These are phyloP conservation scores for Rhysida immarginata DNA, from an alignment of 1,140 invertebrate species.

Conservation along the genomic window DNA sequence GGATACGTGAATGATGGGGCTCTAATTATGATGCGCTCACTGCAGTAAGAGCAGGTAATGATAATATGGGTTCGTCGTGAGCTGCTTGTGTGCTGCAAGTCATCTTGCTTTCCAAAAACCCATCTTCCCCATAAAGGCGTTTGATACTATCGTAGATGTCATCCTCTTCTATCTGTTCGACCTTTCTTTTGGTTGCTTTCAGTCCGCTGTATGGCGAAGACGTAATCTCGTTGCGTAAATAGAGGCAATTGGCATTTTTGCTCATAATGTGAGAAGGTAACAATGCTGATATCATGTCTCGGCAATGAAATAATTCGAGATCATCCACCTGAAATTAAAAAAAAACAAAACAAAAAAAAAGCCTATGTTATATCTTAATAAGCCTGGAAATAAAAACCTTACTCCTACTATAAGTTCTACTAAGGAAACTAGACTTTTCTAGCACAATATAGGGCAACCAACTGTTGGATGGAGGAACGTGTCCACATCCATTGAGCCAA, in stretches of 20 bases:
- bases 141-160: slow-evolving; percentile 30
- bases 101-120: background rate
- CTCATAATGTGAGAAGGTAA: slow-evolving; percentile 11
- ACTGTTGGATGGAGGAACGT: too few relatives aligned
- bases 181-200: slow-evolving; percentile 14
- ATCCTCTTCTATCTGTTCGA: slow-evolving; percentile 16
- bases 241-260: background rate
- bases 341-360: slow-evolving; percentile 7
- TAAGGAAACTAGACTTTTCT: too few relatives aligned
- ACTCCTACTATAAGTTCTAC: too few relatives aligned
- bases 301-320: slow-evolving; percentile 23
- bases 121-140: slow-evolving; percentile 27
- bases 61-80: background rate
- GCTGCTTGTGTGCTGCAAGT: background rate
- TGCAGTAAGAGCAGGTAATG: too few relatives aligned
- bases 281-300: slow-evolving; percentile 21
- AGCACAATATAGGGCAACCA: too few relatives aligned
- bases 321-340: slow-evolving; percentile 23
- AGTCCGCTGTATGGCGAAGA: slow-evolving; percentile 10
- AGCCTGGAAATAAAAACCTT: too few relatives aligned
- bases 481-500: too few relatives aligned
- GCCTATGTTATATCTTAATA: too few relatives aligned
- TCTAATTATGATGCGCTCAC: too few relatives aligned
- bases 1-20: too few relatives aligned
- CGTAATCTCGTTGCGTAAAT: background rate